Evolutionary conservation across 2,113 vertebrate species (phyloP).

Genomic region (Capra hircus): DNA sequence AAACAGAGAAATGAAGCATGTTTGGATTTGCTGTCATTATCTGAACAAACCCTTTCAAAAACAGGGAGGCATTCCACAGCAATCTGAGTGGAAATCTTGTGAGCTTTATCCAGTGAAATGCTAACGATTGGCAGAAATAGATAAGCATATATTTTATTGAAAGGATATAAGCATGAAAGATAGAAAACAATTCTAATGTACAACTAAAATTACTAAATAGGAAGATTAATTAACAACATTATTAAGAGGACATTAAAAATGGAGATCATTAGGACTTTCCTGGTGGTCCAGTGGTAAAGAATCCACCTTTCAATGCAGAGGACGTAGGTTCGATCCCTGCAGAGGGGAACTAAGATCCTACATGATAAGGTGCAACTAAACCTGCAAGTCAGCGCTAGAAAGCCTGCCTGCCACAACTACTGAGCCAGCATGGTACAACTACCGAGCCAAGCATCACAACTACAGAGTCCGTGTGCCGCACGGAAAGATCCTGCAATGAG

Average conservation of each 20-base stretch:
- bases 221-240: background rate
- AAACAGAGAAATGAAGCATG: background rate
- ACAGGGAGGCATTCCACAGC: background rate
- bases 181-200: background rate
- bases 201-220: background rate
- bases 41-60: background rate
- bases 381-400: background rate
- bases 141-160: background rate
- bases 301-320: background rate
- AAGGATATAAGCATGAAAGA: slow-evolving; percentile 9
- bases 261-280: background rate
- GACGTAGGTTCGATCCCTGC: background rate
- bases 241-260: background rate
- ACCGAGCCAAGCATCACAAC: background rate
- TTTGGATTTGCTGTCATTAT: background rate
- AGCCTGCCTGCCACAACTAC: background rate
- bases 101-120: background rate
- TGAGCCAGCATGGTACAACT: background rate
- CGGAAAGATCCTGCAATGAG: background rate
- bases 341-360: background rate
- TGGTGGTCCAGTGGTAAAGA: background rate
- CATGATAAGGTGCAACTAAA: background rate
- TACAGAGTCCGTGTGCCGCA: background rate
- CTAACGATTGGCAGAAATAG: background rate
- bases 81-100: background rate